Conservation (phyloP, 1,140 invertebrate species). For the Cyclina sinensis region DNA sequence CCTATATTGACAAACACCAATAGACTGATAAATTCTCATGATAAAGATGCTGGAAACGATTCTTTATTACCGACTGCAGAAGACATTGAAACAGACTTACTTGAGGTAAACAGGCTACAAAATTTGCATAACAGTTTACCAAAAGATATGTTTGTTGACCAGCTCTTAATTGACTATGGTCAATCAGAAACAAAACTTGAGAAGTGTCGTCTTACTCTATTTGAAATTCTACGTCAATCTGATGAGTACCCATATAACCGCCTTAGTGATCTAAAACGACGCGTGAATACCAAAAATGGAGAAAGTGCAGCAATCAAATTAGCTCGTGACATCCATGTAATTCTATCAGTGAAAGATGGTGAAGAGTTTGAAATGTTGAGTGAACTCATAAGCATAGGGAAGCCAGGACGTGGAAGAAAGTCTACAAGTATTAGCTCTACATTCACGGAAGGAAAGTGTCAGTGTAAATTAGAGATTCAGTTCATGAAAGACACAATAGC, state of each 20-base stretch:
- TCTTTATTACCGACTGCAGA: too few species aligned
- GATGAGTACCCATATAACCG: background rate
- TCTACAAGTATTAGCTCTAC: background rate
- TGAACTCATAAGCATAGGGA: background rate
- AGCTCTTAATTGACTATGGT: background rate
- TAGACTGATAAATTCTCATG: too few species aligned
- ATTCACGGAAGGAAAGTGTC: background rate
- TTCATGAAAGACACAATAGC: background rate
- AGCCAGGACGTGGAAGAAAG: background rate
- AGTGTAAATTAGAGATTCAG: background rate
- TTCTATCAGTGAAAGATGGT: constrained; percentile 1
- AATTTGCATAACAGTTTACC: too few species aligned
- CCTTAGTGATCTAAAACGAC: background rate
- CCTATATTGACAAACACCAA: too few species aligned
- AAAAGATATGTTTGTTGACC: background rate
- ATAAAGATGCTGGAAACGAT: too few species aligned
- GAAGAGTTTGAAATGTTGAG: background rate
- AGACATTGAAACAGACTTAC: too few species aligned
- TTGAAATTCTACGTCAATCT: background rate
- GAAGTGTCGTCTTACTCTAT: background rate
- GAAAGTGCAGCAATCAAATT: background rate
- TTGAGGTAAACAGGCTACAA: too few species aligned
- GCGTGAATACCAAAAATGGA: background rate
- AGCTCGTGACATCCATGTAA: background rate
- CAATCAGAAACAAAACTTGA: background rate